Evolutionary conservation across 2,113 vertebrate genomes (phyloP), one percentile per base, ranked within the genome.

Genomic region (Microcebus murinus): DNA sequence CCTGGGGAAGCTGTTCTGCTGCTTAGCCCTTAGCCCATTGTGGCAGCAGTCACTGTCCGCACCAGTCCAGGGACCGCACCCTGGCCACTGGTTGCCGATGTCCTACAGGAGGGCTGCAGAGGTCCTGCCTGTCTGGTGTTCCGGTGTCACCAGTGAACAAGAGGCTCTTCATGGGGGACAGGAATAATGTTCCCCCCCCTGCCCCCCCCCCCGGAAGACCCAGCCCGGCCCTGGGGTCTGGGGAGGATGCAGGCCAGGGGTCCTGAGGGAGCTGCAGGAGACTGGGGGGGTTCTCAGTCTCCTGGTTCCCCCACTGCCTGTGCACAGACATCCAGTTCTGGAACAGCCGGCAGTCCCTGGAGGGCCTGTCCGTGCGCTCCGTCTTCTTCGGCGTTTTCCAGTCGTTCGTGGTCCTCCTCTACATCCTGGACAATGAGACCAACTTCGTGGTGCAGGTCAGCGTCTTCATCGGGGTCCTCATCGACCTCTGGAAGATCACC

Each of bases 401-500:
- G 98, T 99, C 99, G 0, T 98, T 99, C 0, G 99, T 99, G 2
- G 99, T 99, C 29, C 98, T 99, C 13, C 99, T 99, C 9, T 99
- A 99, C 97, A 99, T 99, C 84, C 93, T 99, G 97, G 99, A 99
- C 98, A 99, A 99, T 0, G 99, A 99, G 96, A 99, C 99, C 87
- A 99, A 99, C 98, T 99, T 99, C 0, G 99, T 99, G 97, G 99
- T 99, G 36, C 99, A 99, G 97, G 99, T 99, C 98, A 99, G 99
- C 98, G 99, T 99, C 95, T 99, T 99, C 98, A 99, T 99, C 0
- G 99, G 99, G 92, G 99, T 99, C 70, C 99, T 99, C 52, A 99
- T 99, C 2, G 99, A 99, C 97, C 98, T 99, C 98, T 99, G 99
- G 99, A 99, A 99, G 98, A 99, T 99, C 98, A 99, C 99, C 84